Evolutionary conservation across 2,888 invertebrate genomes (phyloP), one percentile per base, ranked within the genome.

Genomic region (Drosophila mimica): DNA sequence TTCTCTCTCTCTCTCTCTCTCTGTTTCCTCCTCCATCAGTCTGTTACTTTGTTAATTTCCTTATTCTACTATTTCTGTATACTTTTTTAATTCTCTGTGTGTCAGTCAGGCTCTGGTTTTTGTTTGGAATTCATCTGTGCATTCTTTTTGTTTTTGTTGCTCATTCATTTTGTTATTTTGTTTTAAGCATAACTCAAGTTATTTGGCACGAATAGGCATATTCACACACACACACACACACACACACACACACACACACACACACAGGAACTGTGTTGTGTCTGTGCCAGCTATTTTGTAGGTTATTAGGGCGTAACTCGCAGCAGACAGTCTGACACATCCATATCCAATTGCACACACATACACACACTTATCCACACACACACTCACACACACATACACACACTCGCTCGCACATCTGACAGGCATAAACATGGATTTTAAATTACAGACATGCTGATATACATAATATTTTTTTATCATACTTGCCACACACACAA

Each of bases 221-320:
- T 40, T 34, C 60, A 53, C 62, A 51, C 46, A 58, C 34, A 59
- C 51, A 36, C 15, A 6, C 1, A 25, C 25, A 25, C 25, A 25
- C 25, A 25, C 25, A 25, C 25, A 48, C 17, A 28, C 52, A 46
- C 59, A 31, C 52, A 31, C 28, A 13, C 49, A 38, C 28, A 46
- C 34, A 64, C 48, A 49, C 53, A 34, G 70, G 61, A 71, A 71
- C 76, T 81, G 86, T 86, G 89, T 87, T 80, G 81, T 80, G 81
- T 81, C 79, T 74, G 74, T 60, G 85, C 80, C 84, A 88, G 88
- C 85, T 85, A 82, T 88, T 84, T 84, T 88, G 83, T 84, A 84
- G 83, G 83, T 84, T 84, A 84, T 88, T 89, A 89, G 89, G 85
- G 85, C 85, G 85, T 84, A 87, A 89, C 82, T 72, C 72, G 67